Evolutionary conservation across 2,797 vertebrate genomes (phyloP).

Genomic region (Microctenopoma steveboyesi): DNA sequence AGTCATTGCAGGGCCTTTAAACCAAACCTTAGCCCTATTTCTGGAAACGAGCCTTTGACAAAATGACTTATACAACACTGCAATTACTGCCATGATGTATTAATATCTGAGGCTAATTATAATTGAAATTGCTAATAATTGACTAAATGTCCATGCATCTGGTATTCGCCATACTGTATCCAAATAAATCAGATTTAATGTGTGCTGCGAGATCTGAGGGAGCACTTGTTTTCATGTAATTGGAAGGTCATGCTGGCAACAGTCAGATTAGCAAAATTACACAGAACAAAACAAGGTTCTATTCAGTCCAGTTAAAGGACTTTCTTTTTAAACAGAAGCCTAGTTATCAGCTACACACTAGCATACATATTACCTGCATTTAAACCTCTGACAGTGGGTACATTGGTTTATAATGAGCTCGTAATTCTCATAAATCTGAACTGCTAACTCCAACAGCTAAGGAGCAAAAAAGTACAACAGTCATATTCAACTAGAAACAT

Average conservation of each 20-base stretch:
- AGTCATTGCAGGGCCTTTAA: conserved; percentile 7
- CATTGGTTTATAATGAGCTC: conserved; percentile 1
- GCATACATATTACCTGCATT: background rate
- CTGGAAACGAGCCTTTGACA: conserved; percentile 31
- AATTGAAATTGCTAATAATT: conserved; percentile 58
- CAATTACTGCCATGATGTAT: conserved; percentile 52
- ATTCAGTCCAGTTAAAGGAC: conserved; percentile 37
- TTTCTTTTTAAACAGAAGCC: conserved; percentile 28
- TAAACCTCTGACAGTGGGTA: background rate
- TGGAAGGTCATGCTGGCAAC: conserved; percentile 38
- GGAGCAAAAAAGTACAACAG: background rate
- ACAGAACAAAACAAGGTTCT: conserved; percentile 30
- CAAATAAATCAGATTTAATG: conserved; percentile 50
- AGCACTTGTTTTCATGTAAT: conserved; percentile 58
- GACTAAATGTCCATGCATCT: conserved; percentile 48
- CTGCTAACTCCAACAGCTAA: background rate
- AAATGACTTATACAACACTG: conserved; percentile 43
- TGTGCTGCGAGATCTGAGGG: conserved; percentile 29
- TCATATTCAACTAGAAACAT: background rate
- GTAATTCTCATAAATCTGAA: background rate
- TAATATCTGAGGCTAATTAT: conserved; percentile 64
- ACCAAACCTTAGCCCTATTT: conserved; percentile 30
- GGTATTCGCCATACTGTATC: conserved; percentile 37
- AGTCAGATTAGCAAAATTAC: conserved; percentile 56
- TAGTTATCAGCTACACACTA: conserved; percentile 22